phyloP scores from a whole-genome alignment of 1,140 invertebrate species.

The Andricus grossulariae region DNA sequence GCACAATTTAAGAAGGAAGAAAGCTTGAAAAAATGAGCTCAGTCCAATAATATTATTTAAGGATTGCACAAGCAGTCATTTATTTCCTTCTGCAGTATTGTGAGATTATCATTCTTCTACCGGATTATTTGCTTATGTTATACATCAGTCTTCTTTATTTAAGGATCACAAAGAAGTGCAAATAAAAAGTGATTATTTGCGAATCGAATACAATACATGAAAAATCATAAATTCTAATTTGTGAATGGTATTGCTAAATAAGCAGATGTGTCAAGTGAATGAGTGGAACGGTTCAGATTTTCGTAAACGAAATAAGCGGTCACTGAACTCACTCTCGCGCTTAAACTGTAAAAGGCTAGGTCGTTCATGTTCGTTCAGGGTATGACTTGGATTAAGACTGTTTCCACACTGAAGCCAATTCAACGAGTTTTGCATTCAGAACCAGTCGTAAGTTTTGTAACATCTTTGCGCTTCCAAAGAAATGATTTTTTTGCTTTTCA shows the following conservation, averaged over 20 bases:
- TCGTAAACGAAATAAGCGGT: constrained; percentile 67
- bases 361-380: constrained; percentile 58
- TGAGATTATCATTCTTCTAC: no score
- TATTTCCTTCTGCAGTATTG: no score
- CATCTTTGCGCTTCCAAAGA: constrained; percentile 33
- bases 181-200: background rate
- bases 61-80: no score
- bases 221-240: constrained; percentile 32
- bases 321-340: constrained; percentile 61
- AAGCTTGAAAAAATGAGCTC: no score
- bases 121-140: no score
- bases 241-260: constrained; percentile 23
- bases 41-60: no score
- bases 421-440: constrained; percentile 48
- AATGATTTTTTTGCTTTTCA: constrained; percentile 33
- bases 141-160: no score
- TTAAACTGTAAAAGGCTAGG: constrained; percentile 49
- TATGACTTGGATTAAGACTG: constrained; percentile 27
- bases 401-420: constrained; percentile 25
- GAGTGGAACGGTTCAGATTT: constrained; percentile 16
- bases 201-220: constrained; percentile 16
- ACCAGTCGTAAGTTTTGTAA: constrained; percentile 42
- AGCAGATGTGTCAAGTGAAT: constrained; percentile 34
- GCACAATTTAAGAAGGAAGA: no score
- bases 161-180: background rate